Evolutionary conservation across 2,888 invertebrate genomes (phyloP), one percentile per base, ranked within the genome.

Genomic region (Lomographa bimaculata): DNA sequence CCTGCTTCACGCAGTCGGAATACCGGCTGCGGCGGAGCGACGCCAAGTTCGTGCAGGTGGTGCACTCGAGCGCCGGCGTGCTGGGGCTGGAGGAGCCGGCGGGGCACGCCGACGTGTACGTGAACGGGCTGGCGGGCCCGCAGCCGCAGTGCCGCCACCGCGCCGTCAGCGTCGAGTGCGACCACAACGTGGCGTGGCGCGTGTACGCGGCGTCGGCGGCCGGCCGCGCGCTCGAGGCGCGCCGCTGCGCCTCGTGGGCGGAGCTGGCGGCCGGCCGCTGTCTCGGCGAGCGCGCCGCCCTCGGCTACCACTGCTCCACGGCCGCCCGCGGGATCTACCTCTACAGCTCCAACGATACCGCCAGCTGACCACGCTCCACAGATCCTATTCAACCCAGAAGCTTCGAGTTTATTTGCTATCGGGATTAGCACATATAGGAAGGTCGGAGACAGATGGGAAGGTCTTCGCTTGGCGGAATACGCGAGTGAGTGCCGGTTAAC

Each of bases 61-160:
- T 86, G 2, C 85, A 86, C 45, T 79, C 86, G 1, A 84, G 79
- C 46, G 60, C 80, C 4, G 83, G 82, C 0, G 62, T 81, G n/a
- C 39, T 85, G 5, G 86, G 85, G 0, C 44, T 85, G 5, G 80
- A 74, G 48, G 65, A 74, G 24, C 77, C 80, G 1, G 19, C 74
- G 12, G 87, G 86, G 1, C 78, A 83, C 50, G 66, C 67, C 2
- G 84, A 90, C 50, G 78, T 89, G 7, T 84, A 87, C 54, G 71
- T 84, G 19, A 87, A 87, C 46, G 83, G 80, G 1, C 65, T 76
- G 51, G 69, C 54, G 24, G 73, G 63, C 43, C 79, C 64, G 51
- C 86, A 79, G 50, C 83, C 79, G 6, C 83, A 82, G 50, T 85
- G 82, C 50, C n/a, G n/a, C n/a, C n/a, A n/a, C n/a, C n/a, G n/a